Percentiles rank a stretch among this genome's conserved stretches.
Evolutionary conservation across 2,888 invertebrate species (phyloP).

Genomic region (Hymenopus coronatus): DNA sequence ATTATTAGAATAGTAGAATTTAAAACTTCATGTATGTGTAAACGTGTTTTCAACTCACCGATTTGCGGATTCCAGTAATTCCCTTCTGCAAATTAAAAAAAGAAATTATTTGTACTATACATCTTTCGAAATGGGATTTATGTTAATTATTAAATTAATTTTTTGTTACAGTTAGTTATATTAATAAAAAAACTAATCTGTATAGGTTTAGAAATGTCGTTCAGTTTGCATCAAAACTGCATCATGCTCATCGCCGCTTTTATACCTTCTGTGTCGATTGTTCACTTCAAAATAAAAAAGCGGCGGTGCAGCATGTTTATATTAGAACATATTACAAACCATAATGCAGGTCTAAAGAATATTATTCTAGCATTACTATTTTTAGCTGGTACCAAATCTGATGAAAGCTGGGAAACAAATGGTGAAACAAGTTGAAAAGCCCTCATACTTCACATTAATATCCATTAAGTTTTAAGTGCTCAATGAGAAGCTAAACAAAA

Average conservation of each 20-base stretch:
- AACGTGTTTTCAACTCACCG: not conserved
- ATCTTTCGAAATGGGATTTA: not conserved
- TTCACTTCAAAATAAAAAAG: not conserved
- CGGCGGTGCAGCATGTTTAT: not conserved
- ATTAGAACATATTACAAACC: not conserved
- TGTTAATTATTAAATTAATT: not conserved
- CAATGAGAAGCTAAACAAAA: too few species aligned
- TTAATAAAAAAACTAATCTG: not conserved
- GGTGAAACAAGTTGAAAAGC: not conserved
- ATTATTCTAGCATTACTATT: not conserved
- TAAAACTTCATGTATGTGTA: not conserved
- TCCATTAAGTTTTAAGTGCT: too few species aligned
- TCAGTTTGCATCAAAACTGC: not conserved
- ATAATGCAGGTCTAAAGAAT: not conserved
- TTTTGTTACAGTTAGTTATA: not conserved
- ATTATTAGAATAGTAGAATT: not conserved
- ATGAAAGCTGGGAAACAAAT: not conserved
- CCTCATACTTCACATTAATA: too few species aligned
- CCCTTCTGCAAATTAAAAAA: not conserved
- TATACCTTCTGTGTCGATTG: not conserved
- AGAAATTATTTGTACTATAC: not conserved
- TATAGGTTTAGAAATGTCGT: not conserved
- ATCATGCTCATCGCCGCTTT: not conserved
- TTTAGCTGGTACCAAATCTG: not conserved
- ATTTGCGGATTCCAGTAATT: not conserved